Evolutionary conservation across 2,797 vertebrate species (phyloP).

Genomic region (Siniperca undulata): DNA sequence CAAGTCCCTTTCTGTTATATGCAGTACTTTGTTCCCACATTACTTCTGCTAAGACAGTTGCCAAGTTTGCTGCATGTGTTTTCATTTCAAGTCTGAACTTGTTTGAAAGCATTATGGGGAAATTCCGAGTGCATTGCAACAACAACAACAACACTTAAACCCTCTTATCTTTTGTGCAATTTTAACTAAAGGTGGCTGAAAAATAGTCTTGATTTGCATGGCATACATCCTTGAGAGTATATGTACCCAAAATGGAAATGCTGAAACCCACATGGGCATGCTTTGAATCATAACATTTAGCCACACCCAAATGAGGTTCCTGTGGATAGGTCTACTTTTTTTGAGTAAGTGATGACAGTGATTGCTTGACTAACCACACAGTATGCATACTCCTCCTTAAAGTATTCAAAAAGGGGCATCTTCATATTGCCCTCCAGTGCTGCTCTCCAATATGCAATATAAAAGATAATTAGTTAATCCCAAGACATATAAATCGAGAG

Average conservation of each 20-base stretch:
- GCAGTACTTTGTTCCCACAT: background rate
- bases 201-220: background rate
- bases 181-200: background rate
- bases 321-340: constrained; percentile 32
- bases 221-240: background rate
- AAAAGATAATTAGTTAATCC: background rate
- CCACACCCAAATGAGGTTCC: constrained; percentile 69
- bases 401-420: background rate
- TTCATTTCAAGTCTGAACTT: constrained; percentile 10
- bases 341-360: constrained; percentile 16
- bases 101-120: background rate
- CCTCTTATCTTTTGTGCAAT: background rate
- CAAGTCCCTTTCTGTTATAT: background rate
- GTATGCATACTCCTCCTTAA: background rate
- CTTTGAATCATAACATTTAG: constrained; percentile 38
- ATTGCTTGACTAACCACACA: constrained; percentile 12
- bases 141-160: background rate
- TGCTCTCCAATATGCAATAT: background rate
- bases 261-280: constrained; percentile 40
- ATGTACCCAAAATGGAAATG: constrained; percentile 21
- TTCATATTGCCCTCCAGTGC: background rate
- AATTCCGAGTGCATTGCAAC: background rate
- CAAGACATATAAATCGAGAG: constrained; percentile 9
- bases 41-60: background rate
- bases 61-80: background rate